Percentiles rank a stretch among this genome's conserved stretches.
Conservation (phyloP, 2,113 vertebrate genomes). For the Cyanoramphus novaezelandiae region DNA sequence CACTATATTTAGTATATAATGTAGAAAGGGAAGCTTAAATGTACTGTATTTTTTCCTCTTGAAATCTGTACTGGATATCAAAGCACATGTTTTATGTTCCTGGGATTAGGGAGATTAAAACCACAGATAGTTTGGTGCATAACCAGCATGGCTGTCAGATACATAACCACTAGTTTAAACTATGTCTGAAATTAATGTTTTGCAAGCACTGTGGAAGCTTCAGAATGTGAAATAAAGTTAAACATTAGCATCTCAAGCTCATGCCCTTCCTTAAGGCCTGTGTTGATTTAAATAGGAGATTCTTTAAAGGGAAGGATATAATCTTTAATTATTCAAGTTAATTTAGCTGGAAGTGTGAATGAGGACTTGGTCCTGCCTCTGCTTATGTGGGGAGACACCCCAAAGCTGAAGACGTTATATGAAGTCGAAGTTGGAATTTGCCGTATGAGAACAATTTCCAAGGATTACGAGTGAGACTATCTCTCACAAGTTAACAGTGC, state of each 20-base stretch:
- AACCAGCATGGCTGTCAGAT: background rate
- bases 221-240: conserved; percentile 59
- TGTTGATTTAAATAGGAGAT: background rate
- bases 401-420: background rate
- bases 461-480: background rate
- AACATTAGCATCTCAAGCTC: background rate
- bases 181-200: conserved; percentile 9
- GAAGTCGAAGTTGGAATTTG: background rate
- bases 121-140: background rate
- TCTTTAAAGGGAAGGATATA: background rate
- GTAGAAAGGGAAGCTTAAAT: conserved; percentile 4
- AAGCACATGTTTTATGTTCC: background rate
- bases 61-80: background rate
- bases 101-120: conserved; percentile 3
- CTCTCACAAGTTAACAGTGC: background rate
- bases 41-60: conserved; percentile 32
- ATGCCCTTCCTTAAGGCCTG: background rate
- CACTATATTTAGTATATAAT: background rate
- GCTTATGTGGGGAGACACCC: background rate
- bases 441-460: background rate
- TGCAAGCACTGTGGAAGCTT: conserved; percentile 14
- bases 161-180: background rate
- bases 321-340: background rate
- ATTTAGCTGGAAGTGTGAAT: background rate
- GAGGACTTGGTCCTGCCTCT: background rate